These are phyloP conservation scores for Eupithecia vulgata DNA, from an alignment of 2,888 invertebrate species.

Conservation along the genomic window DNA sequence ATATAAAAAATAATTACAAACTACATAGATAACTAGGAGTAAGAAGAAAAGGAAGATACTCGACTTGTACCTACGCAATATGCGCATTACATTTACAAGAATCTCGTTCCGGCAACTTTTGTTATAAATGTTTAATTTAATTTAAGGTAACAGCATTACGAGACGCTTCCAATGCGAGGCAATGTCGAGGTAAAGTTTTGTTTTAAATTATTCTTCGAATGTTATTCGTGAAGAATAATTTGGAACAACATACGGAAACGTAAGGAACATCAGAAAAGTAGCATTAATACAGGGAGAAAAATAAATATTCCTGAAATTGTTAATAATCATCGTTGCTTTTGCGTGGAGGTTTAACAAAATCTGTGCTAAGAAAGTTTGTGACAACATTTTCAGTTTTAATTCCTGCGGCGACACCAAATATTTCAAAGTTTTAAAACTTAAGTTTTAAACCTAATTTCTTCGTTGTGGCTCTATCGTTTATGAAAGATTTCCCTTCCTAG, in stretches of 20 bases:
- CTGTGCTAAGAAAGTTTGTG: not conserved
- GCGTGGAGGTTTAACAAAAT: not conserved
- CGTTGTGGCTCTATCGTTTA: not conserved
- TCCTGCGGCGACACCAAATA: not conserved
- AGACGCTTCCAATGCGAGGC: constrained; percentile 51
- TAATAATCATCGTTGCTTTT: not conserved
- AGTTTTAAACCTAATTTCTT: not conserved
- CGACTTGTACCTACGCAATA: not conserved
- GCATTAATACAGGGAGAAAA: not conserved
- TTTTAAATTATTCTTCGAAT: constrained; percentile 45
- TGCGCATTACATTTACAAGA: constrained; percentile 42
- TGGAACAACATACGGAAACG: constrained; percentile 10
- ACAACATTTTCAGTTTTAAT: not conserved
- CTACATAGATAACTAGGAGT: not conserved
- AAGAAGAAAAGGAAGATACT: not conserved
- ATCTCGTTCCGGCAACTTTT: constrained; percentile 51
- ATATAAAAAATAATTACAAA: too few relatives aligned
- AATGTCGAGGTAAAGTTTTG: constrained; percentile 51
- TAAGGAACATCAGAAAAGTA: not conserved
- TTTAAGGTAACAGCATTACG: constrained; percentile 53
- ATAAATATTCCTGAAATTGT: not conserved
- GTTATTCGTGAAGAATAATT: constrained; percentile 15
- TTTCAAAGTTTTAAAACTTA: not conserved
- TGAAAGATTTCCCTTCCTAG: constrained; percentile 33
- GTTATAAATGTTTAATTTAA: constrained; percentile 62